A percentile compares a stretch with the other conserved stretches of the same genome.
These are phyloP conservation scores for Elephas maximus DNA, from an alignment of 2,113 vertebrate species.

Conservation along the genomic window DNA sequence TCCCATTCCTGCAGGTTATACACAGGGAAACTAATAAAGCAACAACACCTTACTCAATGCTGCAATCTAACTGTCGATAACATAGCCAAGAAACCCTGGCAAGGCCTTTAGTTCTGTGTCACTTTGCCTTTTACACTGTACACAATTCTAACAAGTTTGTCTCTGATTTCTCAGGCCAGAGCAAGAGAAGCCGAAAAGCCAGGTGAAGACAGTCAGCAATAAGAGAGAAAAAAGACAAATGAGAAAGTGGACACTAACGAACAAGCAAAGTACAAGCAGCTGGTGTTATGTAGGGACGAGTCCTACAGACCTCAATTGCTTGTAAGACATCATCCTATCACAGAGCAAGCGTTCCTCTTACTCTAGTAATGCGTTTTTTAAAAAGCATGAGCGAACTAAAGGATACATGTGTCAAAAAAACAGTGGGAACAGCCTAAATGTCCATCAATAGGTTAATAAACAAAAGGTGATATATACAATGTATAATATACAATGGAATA, in stretches of 20 bases:
- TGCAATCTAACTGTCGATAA: not conserved
- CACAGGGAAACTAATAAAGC: not conserved
- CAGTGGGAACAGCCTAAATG: no score
- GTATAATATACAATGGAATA: no score
- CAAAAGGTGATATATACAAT: no score
- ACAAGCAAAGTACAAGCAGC: not conserved
- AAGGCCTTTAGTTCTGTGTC: not conserved
- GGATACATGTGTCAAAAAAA: not conserved
- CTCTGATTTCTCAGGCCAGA: not conserved
- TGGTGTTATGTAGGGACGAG: not conserved
- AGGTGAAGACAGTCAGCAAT: not conserved
- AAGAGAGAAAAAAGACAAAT: not conserved
- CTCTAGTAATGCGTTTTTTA: not conserved
- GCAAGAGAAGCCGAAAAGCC: not conserved
- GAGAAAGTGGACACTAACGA: not conserved
- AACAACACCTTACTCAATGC: not conserved
- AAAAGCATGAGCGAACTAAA: slow-evolving; percentile 25
- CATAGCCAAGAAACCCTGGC: not conserved
- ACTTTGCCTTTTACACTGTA: slow-evolving; percentile 18
- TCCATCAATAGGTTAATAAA: no score
- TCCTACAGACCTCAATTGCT: not conserved
- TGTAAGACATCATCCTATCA: not conserved
- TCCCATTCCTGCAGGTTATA: not conserved
- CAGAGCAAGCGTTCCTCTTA: not conserved
- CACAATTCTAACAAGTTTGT: not conserved